Evolutionary conservation across 2,888 invertebrate genomes (phyloP).

Genomic region (Chrysolina oricalcia): DNA sequence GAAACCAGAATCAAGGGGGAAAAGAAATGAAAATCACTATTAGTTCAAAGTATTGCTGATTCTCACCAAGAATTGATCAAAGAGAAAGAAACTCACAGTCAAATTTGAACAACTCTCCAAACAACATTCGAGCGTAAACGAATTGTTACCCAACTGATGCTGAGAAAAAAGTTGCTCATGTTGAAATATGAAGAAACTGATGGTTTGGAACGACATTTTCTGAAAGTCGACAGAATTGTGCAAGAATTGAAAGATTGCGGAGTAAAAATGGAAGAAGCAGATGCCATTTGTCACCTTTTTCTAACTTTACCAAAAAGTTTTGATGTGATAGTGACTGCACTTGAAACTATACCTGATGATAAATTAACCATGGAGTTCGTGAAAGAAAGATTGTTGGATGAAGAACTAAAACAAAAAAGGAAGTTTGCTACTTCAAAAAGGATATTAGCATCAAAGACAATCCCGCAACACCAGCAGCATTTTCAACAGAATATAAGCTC

Average conservation of each 20-base stretch:
- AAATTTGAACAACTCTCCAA: conserved; percentile 52
- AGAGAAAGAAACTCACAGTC: background rate
- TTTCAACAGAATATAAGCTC: background rate
- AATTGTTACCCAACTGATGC: conserved; percentile 48
- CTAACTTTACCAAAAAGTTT: conserved; percentile 50
- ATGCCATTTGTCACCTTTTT: conserved; percentile 36
- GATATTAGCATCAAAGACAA: background rate
- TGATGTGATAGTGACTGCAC: conserved; percentile 54
- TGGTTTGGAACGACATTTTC: conserved; percentile 55
- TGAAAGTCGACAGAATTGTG: conserved; percentile 55
- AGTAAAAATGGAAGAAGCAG: conserved; percentile 55
- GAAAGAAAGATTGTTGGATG: conserved; percentile 51
- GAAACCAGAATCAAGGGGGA: background rate
- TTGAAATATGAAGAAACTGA: conserved; percentile 49
- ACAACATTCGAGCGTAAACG: conserved; percentile 56
- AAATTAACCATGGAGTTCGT: conserved; percentile 56
- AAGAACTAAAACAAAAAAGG: conserved; percentile 50
- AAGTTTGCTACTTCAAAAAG: background rate
- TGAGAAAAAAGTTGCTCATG: conserved; percentile 34
- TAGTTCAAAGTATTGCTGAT: background rate
- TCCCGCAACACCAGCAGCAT: background rate
- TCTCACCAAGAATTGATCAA: background rate
- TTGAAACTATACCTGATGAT: conserved; percentile 53
- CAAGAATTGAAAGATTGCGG: conserved; percentile 53
- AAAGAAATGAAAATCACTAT: background rate